A percentile compares a stretch with the other conserved stretches of the same genome.
Evolutionary conservation across 2,888 invertebrate species (phyloP).

Genomic region (Pyrochroa serraticornis): DNA sequence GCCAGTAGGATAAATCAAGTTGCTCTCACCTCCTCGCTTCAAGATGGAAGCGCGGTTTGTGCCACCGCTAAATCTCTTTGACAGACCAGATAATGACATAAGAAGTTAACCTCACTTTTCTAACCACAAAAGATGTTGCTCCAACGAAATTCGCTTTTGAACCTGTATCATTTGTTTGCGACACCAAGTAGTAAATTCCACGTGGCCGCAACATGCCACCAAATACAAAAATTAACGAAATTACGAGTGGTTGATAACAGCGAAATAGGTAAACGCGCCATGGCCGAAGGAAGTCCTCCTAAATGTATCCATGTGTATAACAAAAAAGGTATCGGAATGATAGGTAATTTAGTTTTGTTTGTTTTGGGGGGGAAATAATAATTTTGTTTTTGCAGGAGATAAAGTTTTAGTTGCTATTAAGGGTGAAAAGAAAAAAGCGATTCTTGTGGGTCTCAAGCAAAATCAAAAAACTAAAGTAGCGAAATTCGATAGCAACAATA

Average conservation of each 20-base stretch:
- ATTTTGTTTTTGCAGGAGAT: slow-evolving; percentile 67
- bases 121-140: too few species aligned
- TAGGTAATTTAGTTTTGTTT: slow-evolving; percentile 59
- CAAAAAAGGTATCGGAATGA: slow-evolving; percentile 68
- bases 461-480: slow-evolving; percentile 82
- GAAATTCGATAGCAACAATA: slow-evolving; percentile 92
- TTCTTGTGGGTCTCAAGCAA: slow-evolving; percentile 87
- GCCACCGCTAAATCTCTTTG: too few species aligned
- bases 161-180: too few species aligned
- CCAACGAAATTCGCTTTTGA: too few species aligned
- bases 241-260: slow-evolving; percentile 97
- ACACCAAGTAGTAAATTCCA: slow-evolving; percentile 57
- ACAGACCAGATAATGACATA: too few species aligned
- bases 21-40: too few species aligned
- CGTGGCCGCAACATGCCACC: slow-evolving; percentile 64
- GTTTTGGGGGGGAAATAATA: background rate
- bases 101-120: too few species aligned
- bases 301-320: slow-evolving; percentile 94
- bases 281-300: slow-evolving; percentile 93
- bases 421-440: slow-evolving; percentile 93
- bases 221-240: slow-evolving; percentile 77
- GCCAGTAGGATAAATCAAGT: too few species aligned
- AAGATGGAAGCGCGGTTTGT: too few species aligned
- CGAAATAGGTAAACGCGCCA: slow-evolving; percentile 91
- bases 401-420: slow-evolving; percentile 91